These are phyloP conservation scores for Hydractinia symbiolongicarpus DNA, from an alignment of 30 jellyfish, hydroid and myxozoan genomes.

Conservation along the genomic window DNA sequence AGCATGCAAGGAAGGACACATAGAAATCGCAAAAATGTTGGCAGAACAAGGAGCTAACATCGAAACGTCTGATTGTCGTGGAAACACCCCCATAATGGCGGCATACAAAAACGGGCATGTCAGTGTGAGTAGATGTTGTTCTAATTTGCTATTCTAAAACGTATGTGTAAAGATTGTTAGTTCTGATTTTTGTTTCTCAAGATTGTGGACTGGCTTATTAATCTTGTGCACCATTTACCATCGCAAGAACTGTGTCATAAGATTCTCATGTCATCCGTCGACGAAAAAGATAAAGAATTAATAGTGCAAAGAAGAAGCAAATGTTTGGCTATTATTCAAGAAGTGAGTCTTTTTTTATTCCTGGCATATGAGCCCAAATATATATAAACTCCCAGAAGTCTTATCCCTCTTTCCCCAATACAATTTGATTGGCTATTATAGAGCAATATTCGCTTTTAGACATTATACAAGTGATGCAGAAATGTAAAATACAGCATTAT, in stretches of 20 bases:
- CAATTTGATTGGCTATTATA: too few relatives aligned
- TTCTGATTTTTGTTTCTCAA: slow-evolving; percentile 3
- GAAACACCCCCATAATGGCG: slow-evolving; percentile 96
- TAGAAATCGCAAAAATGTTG: slow-evolving; percentile 77
- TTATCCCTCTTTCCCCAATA: too few relatives aligned
- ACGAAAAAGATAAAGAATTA: slow-evolving; percentile 89
- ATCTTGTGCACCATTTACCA: slow-evolving; percentile 87
- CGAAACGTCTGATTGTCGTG: slow-evolving; percentile 96
- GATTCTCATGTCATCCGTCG: slow-evolving; percentile 90
- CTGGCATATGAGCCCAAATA: too few relatives aligned
- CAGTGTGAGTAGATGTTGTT: slow-evolving; percentile 40
- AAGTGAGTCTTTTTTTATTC: slow-evolving; percentile 45
- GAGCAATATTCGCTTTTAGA: too few relatives aligned
- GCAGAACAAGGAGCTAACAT: slow-evolving; percentile 66
- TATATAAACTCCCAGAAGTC: too few relatives aligned
- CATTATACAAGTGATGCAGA: too few relatives aligned
- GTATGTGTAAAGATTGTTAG: background rate
- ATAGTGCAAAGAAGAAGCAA: slow-evolving; percentile 87
- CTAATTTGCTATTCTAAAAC: background rate
- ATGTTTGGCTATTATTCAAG: slow-evolving; percentile 92
- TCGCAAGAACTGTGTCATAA: slow-evolving; percentile 96
- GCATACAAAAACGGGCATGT: slow-evolving; percentile 93
- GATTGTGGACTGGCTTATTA: slow-evolving; percentile 97
- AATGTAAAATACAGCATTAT: too few relatives aligned
- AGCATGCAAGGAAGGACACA: slow-evolving; percentile 95